These are phyloP conservation scores for Pycnomerus fuliginosus DNA, from an alignment of 2,888 invertebrate species.

Conservation along the genomic window DNA sequence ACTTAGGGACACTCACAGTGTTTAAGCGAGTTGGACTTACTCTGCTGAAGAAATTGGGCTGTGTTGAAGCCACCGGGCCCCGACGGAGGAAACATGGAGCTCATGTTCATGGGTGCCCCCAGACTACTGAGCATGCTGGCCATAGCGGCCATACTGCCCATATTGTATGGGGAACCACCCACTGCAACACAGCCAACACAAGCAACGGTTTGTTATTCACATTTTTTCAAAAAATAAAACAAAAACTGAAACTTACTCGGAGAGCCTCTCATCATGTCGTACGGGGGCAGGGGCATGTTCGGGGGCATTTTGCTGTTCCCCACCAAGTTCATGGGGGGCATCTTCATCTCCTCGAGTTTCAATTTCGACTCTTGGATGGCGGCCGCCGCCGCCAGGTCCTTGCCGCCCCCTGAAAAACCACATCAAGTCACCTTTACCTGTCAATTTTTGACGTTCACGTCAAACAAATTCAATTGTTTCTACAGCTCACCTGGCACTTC, in stretches of 20 bases:
- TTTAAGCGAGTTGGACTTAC: conserved; percentile 60
- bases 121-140: conserved; percentile 54
- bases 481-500: conserved; percentile 80
- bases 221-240: neutral
- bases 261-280: conserved; percentile 59
- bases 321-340: conserved; percentile 28
- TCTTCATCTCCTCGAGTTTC: conserved; percentile 53
- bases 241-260: conserved; percentile 42
- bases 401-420: conserved; percentile 70
- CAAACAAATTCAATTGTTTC: conserved; percentile 2
- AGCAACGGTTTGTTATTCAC: neutral
- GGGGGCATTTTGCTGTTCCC: conserved; percentile 49
- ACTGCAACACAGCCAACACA: conserved; percentile 28
- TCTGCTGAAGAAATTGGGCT: conserved; percentile 81
- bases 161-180: conserved; percentile 48
- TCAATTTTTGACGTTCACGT: too few relatives aligned
- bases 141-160: conserved; percentile 54
- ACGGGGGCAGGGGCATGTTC: conserved; percentile 57
- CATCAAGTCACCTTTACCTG: too few relatives aligned
- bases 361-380: conserved; percentile 55
- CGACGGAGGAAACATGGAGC: conserved; percentile 44
- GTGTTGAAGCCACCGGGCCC: conserved; percentile 60
- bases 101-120: conserved; percentile 50
- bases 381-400: conserved; percentile 80
- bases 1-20: conserved; percentile 35